Evolutionary conservation across 2,113 vertebrate genomes (phyloP).

Genomic region (Diadophis punctatus): DNA sequence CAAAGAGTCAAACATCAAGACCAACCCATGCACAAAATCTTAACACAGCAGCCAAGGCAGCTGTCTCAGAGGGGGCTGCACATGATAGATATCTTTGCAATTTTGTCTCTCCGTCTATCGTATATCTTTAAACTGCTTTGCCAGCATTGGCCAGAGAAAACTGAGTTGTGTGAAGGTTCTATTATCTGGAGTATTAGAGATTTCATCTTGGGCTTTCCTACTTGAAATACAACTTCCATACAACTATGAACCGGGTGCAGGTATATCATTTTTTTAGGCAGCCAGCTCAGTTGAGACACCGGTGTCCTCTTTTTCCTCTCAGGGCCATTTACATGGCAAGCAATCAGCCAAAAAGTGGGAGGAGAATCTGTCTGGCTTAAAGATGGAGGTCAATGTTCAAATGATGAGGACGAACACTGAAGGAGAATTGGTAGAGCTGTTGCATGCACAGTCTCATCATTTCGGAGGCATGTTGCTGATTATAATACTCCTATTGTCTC

Average conservation of each 20-base stretch:
- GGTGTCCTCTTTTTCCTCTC: background rate
- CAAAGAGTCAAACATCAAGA: background rate
- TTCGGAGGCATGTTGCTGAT: background rate
- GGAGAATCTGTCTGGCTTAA: background rate
- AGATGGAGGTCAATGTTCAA: background rate
- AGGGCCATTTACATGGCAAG: background rate
- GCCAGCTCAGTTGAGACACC: background rate
- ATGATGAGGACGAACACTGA: background rate
- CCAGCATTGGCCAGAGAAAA: background rate
- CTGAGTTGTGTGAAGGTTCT: background rate
- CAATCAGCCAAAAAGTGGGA: background rate
- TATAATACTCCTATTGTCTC: background rate
- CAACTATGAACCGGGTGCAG: too few relatives aligned
- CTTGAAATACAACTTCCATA: background rate
- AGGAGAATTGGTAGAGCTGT: background rate
- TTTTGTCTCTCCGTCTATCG: background rate
- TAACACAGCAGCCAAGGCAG: background rate
- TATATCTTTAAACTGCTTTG: background rate
- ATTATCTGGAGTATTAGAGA: background rate
- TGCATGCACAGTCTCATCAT: background rate
- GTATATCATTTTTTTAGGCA: background rate
- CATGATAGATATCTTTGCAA: background rate
- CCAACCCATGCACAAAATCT: background rate
- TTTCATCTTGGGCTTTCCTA: background rate
- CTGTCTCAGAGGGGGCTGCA: background rate